Evolutionary conservation across 2,113 vertebrate species (phyloP).

Genomic region (Triplophysa rosa): DNA sequence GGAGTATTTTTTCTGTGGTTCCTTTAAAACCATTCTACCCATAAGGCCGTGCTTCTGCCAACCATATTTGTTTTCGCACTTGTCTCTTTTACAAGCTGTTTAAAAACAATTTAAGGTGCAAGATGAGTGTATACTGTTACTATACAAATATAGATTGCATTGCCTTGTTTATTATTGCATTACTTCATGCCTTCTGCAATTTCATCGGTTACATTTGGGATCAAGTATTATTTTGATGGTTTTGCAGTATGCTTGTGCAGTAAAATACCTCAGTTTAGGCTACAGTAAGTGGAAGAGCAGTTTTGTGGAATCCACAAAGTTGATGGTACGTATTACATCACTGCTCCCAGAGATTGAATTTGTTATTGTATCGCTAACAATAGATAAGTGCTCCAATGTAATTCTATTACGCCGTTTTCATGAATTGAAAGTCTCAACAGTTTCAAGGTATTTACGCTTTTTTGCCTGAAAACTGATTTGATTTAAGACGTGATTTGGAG

Average conservation of each 20-base stretch:
- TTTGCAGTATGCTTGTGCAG: neutral
- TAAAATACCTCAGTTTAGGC: neutral
- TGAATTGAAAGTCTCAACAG: neutral
- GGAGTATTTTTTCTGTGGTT: neutral
- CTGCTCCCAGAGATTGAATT: neutral
- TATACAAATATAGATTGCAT: neutral
- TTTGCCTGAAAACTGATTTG: neutral
- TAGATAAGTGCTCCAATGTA: neutral
- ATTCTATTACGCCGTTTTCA: neutral
- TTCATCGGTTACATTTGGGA: neutral
- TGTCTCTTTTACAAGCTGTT: neutral
- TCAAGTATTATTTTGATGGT: neutral
- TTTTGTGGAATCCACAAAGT: neutral
- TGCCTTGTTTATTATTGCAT: neutral
- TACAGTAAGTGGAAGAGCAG: neutral
- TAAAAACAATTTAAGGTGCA: neutral
- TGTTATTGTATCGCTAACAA: conserved; percentile 3
- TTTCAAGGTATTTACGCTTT: neutral
- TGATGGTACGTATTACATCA: neutral
- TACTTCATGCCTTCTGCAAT: neutral
- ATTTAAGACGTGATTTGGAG: neutral
- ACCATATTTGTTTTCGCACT: neutral
- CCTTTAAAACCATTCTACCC: neutral
- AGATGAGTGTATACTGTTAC: neutral
- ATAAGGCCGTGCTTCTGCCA: neutral